phyloP scores from a whole-genome alignment of 2,888 invertebrate genomes.

The Tyria jacobaeae region DNA sequence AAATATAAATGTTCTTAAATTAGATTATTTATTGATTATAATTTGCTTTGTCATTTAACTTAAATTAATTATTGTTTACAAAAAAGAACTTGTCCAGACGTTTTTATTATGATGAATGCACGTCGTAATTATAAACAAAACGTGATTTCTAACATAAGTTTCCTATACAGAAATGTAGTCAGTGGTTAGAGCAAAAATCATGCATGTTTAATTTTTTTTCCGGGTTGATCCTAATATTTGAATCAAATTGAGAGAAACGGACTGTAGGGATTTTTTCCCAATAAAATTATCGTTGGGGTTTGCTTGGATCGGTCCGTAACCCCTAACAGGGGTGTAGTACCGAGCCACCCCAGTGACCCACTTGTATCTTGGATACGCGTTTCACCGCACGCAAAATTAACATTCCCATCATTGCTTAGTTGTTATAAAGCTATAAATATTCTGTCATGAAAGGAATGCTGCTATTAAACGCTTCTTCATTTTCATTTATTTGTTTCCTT shows the following conservation, averaged over 20 bases:
- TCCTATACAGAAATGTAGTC: too few relatives aligned
- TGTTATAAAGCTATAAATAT: conserved; percentile 50
- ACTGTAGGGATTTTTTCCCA: conserved; percentile 43
- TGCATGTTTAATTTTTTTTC: too few relatives aligned
- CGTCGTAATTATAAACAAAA: not conserved
- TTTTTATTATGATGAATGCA: too few relatives aligned
- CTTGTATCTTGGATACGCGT: conserved; percentile 58
- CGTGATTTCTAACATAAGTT: not conserved
- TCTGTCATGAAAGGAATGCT: conserved; percentile 27
- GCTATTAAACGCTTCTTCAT: conserved; percentile 13
- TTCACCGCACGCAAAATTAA: conserved; percentile 56
- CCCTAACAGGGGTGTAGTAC: conserved; percentile 44
- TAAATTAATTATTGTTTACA: not conserved
- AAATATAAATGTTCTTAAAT: too few relatives aligned
- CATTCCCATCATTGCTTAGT: conserved; percentile 52
- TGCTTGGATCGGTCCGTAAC: conserved; percentile 38
- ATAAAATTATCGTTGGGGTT: conserved; percentile 63
- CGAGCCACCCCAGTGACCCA: conserved; percentile 72
- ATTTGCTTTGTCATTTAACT: too few relatives aligned
- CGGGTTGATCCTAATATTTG: conserved; percentile 44
- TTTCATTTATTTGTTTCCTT: not conserved
- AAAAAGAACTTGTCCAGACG: not conserved
- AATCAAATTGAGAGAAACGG: conserved; percentile 53
- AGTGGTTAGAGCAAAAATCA: too few relatives aligned
- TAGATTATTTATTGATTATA: too few relatives aligned